A percentile compares a stretch with the other conserved stretches of the same genome.
phyloP scores from a whole-genome alignment of 2,888 invertebrate genomes.

The Pharmacophagus antenor region DNA sequence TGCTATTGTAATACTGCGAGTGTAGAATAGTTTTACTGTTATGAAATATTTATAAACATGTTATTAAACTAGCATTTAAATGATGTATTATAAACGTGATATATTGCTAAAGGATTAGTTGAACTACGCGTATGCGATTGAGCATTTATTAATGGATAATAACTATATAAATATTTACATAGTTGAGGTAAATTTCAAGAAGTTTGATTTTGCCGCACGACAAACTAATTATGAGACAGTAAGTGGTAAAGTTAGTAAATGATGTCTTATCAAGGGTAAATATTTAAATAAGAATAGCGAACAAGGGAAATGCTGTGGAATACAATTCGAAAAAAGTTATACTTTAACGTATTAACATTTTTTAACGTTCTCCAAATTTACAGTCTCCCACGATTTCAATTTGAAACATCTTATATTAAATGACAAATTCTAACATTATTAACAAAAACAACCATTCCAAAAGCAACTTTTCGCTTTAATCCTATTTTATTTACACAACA shows the following conservation, averaged over 20 bases:
- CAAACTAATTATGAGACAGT: constrained; percentile 19
- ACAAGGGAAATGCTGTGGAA: constrained; percentile 27
- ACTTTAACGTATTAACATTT: constrained; percentile 20
- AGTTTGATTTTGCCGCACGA: constrained; percentile 21
- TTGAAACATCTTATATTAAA: constrained; percentile 32
- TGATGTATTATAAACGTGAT: constrained; percentile 7
- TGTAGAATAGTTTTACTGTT: background rate
- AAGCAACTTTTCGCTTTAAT: constrained; percentile 33
- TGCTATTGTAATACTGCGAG: background rate
- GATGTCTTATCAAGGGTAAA: constrained; percentile 19
- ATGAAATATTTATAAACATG: background rate
- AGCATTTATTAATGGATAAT: constrained; percentile 8
- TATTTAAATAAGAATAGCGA: constrained; percentile 16
- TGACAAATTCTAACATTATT: constrained; percentile 34
- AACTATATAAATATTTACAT: constrained; percentile 1
- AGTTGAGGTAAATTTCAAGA: background rate
- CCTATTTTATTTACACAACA: constrained; percentile 45
- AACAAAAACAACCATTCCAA: constrained; percentile 35
- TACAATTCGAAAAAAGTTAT: constrained; percentile 24
- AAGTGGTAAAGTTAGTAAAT: constrained; percentile 23
- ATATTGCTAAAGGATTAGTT: background rate
- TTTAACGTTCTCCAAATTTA: constrained; percentile 23
- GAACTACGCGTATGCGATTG: constrained; percentile 7
- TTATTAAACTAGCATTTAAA: background rate
- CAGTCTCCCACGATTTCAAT: constrained; percentile 35